phyloP scores from a whole-genome alignment of 2,797 vertebrate genomes.

The Periophthalmus magnuspinnatus region DNA sequence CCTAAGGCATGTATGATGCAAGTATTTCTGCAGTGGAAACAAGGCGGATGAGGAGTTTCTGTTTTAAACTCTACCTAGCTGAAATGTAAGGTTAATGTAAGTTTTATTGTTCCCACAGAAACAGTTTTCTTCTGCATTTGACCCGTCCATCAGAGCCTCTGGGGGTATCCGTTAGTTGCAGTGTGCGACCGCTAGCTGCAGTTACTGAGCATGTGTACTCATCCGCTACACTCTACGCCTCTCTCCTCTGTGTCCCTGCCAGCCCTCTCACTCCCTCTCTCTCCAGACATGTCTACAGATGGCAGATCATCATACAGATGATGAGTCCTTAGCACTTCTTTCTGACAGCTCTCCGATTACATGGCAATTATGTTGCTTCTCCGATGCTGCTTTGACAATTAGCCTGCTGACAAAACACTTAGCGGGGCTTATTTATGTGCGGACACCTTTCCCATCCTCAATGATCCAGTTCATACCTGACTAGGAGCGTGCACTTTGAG shows the following conservation, averaged over 20 bases:
- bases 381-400: slow-evolving; percentile 73
- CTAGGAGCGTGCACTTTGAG: slow-evolving; percentile 32
- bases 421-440: slow-evolving; percentile 61
- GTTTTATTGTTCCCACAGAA: not conserved
- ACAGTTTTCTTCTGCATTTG: not conserved
- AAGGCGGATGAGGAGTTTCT: not conserved
- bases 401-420: slow-evolving; percentile 72
- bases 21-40: slow-evolving; percentile 4
- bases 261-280: slow-evolving; percentile 10
- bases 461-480: slow-evolving; percentile 38
- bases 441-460: slow-evolving; percentile 49
- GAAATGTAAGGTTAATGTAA: not conserved
- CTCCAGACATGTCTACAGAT: slow-evolving; percentile 62
- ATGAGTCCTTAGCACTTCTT: slow-evolving; percentile 72
- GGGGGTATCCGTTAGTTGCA: not conserved
- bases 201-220: not conserved
- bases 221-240: not conserved
- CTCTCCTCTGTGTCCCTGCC: slow-evolving; percentile 23
- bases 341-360: slow-evolving; percentile 73
- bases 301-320: slow-evolving; percentile 73
- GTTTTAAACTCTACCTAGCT: not conserved
- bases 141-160: not conserved
- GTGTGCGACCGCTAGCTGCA: not conserved
- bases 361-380: slow-evolving; percentile 72
- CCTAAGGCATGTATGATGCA: slow-evolving; percentile 5